Conservation (phyloP, 2,888 invertebrate species). For the Argyra leucocephala region DNA sequence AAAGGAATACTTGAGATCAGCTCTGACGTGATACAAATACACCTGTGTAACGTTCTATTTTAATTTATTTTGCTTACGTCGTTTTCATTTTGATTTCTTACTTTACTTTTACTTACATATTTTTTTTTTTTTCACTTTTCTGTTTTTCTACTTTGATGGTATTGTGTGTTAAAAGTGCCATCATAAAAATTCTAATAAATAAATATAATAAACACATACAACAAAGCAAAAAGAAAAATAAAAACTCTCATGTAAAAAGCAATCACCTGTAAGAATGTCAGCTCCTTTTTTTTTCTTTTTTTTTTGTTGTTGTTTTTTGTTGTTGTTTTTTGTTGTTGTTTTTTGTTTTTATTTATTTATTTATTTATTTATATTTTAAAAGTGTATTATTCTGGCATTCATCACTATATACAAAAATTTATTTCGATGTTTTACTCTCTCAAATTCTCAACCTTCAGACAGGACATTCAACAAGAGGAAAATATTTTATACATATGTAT, state of each 20-base stretch:
- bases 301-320: too few relatives aligned
- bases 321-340: too few relatives aligned
- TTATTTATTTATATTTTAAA: not conserved
- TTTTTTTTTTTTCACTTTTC: not conserved
- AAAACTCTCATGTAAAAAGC: not conserved
- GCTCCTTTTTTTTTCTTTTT: not conserved
- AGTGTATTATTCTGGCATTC: not conserved
- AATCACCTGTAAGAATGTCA: slow-evolving; percentile 6
- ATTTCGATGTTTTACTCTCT: not conserved
- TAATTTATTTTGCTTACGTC: not conserved
- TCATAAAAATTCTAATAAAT: not conserved
- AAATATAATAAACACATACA: not conserved
- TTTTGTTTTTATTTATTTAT: not conserved
- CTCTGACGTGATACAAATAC: too few relatives aligned
- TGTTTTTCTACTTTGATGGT: not conserved
- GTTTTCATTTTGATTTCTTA: not conserved
- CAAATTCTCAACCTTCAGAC: not conserved
- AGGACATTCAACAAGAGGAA: slow-evolving; percentile 1
- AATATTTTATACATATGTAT: not conserved
- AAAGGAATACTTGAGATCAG: too few relatives aligned
- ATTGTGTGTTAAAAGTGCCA: not conserved
- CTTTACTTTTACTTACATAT: not conserved
- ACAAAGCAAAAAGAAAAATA: not conserved
- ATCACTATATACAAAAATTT: not conserved
- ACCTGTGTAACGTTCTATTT: not conserved